phyloP scores from a whole-genome alignment of 2,888 invertebrate genomes.

The Phasia obesa region DNA sequence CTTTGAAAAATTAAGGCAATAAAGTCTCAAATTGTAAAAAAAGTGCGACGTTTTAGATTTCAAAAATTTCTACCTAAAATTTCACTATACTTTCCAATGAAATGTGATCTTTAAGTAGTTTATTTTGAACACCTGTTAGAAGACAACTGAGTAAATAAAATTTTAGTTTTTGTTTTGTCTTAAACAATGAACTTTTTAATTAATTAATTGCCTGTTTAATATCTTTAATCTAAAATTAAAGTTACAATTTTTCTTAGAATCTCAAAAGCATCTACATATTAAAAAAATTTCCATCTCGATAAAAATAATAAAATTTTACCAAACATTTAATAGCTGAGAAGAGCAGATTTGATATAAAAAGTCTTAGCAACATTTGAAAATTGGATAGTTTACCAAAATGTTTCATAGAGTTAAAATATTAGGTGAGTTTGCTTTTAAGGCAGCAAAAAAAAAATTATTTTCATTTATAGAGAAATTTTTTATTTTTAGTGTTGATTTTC shows the following conservation, averaged over 20 bases:
- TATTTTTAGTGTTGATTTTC: conserved; percentile 15
- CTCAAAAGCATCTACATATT: conserved; percentile 1
- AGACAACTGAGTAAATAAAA: too few relatives aligned
- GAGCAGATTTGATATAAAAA: conserved; percentile 43
- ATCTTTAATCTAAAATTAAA: too few relatives aligned
- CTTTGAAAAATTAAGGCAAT: too few relatives aligned
- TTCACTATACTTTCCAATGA: too few relatives aligned
- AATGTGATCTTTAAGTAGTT: too few relatives aligned
- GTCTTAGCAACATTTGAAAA: neutral
- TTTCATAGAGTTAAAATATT: conserved; percentile 46
- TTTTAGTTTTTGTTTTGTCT: too few relatives aligned
- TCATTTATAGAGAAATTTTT: neutral
- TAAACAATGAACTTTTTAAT: too few relatives aligned
- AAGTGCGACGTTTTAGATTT: too few relatives aligned
- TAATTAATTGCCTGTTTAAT: too few relatives aligned
- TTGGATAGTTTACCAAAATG: conserved; percentile 55
- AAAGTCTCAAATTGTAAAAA: too few relatives aligned
- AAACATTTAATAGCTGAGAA: neutral
- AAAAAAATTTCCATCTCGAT: neutral
- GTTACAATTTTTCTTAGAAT: neutral
- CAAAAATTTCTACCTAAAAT: too few relatives aligned
- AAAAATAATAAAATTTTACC: conserved; percentile 3
- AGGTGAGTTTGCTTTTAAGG: conserved; percentile 30
- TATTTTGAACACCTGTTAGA: too few relatives aligned
- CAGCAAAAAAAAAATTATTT: neutral